Evolutionary conservation across 2,888 invertebrate species (phyloP), one percentile per base, ranked within the genome.

Genomic region (Agonopterix subpropinquella): DNA sequence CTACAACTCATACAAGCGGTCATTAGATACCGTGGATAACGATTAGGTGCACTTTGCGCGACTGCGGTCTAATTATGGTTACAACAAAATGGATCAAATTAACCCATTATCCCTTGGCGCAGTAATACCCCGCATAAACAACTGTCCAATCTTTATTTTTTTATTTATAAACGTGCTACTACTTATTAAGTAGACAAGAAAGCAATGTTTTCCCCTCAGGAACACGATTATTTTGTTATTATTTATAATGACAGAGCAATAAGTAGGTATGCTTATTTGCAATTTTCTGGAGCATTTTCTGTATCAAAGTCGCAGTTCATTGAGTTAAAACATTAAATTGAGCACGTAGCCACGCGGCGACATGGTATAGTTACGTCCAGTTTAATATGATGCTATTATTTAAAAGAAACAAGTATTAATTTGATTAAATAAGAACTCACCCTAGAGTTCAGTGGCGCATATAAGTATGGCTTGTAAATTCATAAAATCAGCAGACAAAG

Each of bases 21-120:
- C 53, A 65, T 67, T 66, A 63, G 64, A 67, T 57, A 58, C 56
- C 48, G 45, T 55, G 58, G 56, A 58, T 63, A 59, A 56, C 59
- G 53, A 65, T 64, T 64, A 56, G 54, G 52, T 52, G n/a, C 55
- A 53, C 48, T 54, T 59, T 58, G 55, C 51, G 55, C 44, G 13
- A 41, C 18, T 43, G 47, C 45, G 45, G 51, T 48, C 56, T 61
- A 67, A 69, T 68, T 68, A 61, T 50, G 55, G 53, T 56, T 56
- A 57, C 59, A 58, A 66, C 60, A 57, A 67, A 68, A 62, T 64
- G 59, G 54, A 53, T 59, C 57, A 61, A 64, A 68, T 68, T 65
- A 66, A 63, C 62, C 61, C 65, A 68, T 70, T 65, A 69, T 57
- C 58, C 54, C 47, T 45, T 45, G 44, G 10, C 44, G 28, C 36